Conservation (phyloP, 1,140 invertebrate species). For the Lordiphosa mommai region DNA sequence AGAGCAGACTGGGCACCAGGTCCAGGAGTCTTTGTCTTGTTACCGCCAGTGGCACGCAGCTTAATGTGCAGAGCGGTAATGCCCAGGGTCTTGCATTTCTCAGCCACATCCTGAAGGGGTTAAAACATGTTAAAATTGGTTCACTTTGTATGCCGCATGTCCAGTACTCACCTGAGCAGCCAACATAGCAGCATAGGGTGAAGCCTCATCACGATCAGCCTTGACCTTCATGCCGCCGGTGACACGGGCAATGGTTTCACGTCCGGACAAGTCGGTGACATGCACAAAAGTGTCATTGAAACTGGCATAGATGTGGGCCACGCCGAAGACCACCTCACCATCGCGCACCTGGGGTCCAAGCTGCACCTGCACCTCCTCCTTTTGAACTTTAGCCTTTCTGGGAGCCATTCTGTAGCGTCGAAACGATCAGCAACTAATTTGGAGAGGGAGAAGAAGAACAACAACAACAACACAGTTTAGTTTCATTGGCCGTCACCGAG, state of each 20-base stretch:
- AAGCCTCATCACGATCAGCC: slow-evolving; percentile 99
- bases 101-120: slow-evolving; percentile 94
- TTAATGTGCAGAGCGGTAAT: slow-evolving; percentile 99
- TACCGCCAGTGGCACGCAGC: slow-evolving; percentile 98
- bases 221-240: slow-evolving; percentile 99
- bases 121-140: neutral
- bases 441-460: neutral
- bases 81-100: slow-evolving; percentile 97
- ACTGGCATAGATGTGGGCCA: slow-evolving; percentile 99
- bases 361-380: slow-evolving; percentile 97
- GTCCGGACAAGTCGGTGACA: slow-evolving; percentile 98
- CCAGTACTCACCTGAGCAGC: slow-evolving; percentile 92
- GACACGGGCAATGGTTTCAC: slow-evolving; percentile 98
- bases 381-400: slow-evolving; percentile 97
- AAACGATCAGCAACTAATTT: slow-evolving; percentile 49
- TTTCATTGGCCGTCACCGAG: slow-evolving; percentile 11
- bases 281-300: slow-evolving; percentile 99
- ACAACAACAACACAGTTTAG: slow-evolving; percentile 17
- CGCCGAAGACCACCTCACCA: slow-evolving; percentile 98
- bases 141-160: neutral
- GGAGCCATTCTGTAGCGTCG: slow-evolving; percentile 89
- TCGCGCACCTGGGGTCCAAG: slow-evolving; percentile 98
- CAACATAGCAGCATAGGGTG: slow-evolving; percentile 99
- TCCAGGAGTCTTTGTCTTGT: slow-evolving; percentile 98
- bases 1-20: slow-evolving; percentile 99